A percentile compares a stretch with the other conserved stretches of the same genome.
Evolutionary conservation across 2,113 vertebrate species (phyloP).

Genomic region (Pyxicephalus adspersus): DNA sequence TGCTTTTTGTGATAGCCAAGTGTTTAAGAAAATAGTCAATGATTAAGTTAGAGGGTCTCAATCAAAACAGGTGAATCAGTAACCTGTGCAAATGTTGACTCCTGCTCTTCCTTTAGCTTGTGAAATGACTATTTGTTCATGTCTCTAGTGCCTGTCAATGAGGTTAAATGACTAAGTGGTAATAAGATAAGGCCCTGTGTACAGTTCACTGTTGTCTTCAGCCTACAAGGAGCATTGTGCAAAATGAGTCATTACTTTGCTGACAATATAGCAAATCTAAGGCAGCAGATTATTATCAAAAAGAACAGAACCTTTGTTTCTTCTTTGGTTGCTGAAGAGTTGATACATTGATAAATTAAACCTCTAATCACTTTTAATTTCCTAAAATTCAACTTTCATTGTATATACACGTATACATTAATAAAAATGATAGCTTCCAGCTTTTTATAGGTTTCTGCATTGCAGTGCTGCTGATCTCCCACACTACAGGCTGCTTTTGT

Average conservation of each 20-base stretch:
- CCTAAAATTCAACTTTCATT: no score
- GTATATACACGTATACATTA: no score
- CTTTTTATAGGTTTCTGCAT: no score
- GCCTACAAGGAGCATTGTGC: slow-evolving; percentile 61
- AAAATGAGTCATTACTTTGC: slow-evolving; percentile 66
- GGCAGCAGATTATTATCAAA: slow-evolving; percentile 68
- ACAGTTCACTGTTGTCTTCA: slow-evolving; percentile 64
- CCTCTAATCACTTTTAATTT: no score
- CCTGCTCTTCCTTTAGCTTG: slow-evolving; percentile 14
- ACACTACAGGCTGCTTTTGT: no score
- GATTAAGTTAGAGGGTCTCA: slow-evolving; percentile 21
- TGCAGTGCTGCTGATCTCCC: no score
- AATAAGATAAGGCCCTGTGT: slow-evolving; percentile 62
- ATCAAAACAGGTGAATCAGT: slow-evolving; percentile 34
- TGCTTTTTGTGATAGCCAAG: slow-evolving; percentile 46
- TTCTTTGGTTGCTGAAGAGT: no score
- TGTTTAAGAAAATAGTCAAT: slow-evolving; percentile 27
- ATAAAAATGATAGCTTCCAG: no score
- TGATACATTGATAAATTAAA: no score
- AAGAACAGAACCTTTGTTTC: slow-evolving; percentile 55
- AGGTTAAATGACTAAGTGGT: slow-evolving; percentile 40
- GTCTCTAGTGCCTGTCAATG: slow-evolving; percentile 21
- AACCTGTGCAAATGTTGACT: slow-evolving; percentile 33
- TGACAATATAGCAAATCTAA: slow-evolving; percentile 64
- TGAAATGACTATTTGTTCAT: slow-evolving; percentile 22